Percentiles rank a stretch among this genome's conserved stretches.
These are phyloP conservation scores for Nycteola revayana DNA, from an alignment of 2,888 invertebrate species.

Conservation along the genomic window DNA sequence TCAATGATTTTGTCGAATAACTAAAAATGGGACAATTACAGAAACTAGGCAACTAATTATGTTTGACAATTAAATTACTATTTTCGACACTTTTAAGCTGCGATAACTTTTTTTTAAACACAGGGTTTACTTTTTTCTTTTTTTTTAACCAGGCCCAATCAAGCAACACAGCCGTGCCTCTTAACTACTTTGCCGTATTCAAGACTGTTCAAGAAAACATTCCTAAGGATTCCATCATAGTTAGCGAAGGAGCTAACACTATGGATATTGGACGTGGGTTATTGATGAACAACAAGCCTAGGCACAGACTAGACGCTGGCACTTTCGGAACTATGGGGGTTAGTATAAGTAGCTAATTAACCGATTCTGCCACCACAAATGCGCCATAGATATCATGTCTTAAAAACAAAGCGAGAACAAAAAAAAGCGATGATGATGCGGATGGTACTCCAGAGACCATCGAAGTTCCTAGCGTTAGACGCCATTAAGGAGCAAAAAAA, in stretches of 20 bases:
- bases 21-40: too few species aligned
- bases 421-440: too few species aligned
- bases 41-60: too few species aligned
- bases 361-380: too few species aligned
- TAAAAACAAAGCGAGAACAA: too few species aligned
- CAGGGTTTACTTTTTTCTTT: background rate
- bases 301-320: conserved; percentile 96
- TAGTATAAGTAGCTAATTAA: too few species aligned
- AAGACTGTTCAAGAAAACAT: conserved; percentile 89
- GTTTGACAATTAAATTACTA: background rate
- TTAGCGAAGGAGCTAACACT: conserved; percentile 98
- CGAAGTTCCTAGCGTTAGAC: too few species aligned
- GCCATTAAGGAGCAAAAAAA: too few species aligned
- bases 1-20: too few species aligned
- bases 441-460: too few species aligned
- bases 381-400: too few species aligned
- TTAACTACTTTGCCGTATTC: conserved; percentile 97
- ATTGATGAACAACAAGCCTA: conserved; percentile 90
- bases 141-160: conserved; percentile 66
- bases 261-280: conserved; percentile 98
- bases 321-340: conserved; percentile 99
- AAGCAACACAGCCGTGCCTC: conserved; percentile 86
- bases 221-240: conserved; percentile 92
- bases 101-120: background rate
- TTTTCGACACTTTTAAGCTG: background rate